Percentiles rank a stretch among this genome's conserved stretches.
Conservation (phyloP, 2,113 vertebrate genomes). For the Tor tambroides region DNA sequence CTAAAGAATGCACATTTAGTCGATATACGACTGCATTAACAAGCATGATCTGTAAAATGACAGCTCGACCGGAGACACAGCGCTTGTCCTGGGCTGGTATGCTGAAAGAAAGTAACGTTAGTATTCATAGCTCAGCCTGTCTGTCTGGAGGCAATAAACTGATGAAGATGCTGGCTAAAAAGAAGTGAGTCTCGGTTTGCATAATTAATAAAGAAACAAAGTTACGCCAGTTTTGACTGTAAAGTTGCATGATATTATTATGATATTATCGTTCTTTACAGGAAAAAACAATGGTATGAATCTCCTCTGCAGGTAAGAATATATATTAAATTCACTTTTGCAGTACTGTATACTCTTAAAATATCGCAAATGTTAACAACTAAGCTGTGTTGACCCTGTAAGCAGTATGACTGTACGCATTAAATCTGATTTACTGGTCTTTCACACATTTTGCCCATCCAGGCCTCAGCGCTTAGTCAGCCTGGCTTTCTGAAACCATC, state of each 20-base stretch:
- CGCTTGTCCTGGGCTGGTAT: neutral
- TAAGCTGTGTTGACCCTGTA: neutral
- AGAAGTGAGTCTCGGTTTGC: conserved; percentile 51
- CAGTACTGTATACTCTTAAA: too few species aligned
- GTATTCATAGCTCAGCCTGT: conserved; percentile 47
- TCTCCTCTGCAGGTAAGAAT: conserved; percentile 69
- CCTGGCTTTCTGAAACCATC: conserved; percentile 54
- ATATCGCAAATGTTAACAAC: conserved; percentile 34
- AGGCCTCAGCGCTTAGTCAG: conserved; percentile 57
- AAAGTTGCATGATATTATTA: neutral
- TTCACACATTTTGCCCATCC: neutral
- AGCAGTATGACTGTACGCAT: conserved; percentile 44
- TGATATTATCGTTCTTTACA: conserved; percentile 56
- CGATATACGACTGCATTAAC: neutral
- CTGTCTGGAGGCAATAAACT: conserved; percentile 41
- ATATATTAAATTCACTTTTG: neutral
- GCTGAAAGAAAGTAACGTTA: neutral
- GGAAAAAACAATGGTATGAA: conserved; percentile 85
- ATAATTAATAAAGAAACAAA: neutral
- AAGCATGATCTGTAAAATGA: neutral
- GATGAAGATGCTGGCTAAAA: conserved; percentile 58
- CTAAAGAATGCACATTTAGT: conserved; percentile 1
- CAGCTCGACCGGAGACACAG: neutral
- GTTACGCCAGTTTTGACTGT: neutral
- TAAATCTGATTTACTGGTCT: neutral